Evolutionary conservation across 2,888 invertebrate genomes (phyloP).

Genomic region (Drosophila kuntzei): DNA sequence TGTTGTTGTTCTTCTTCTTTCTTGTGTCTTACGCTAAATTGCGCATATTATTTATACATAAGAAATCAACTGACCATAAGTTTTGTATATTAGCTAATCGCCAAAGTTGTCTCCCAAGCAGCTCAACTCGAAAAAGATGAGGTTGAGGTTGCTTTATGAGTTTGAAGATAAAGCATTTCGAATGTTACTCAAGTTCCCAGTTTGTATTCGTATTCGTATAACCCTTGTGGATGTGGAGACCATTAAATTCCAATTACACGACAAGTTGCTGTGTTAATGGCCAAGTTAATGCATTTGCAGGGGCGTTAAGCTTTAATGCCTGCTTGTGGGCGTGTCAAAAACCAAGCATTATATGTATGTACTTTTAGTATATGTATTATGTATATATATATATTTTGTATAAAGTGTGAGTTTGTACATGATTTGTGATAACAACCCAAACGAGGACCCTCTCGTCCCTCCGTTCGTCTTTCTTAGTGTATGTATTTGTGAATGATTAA

Average conservation of each 20-base stretch:
- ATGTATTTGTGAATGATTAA: conserved; percentile 24
- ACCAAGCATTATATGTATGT: conserved; percentile 49
- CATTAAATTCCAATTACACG: conserved; percentile 79
- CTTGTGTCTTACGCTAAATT: conserved; percentile 70
- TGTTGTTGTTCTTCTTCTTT: conserved; percentile 31
- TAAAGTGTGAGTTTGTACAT: conserved; percentile 57
- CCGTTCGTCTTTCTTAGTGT: not conserved
- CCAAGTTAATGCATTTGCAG: conserved; percentile 74
- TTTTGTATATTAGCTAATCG: conserved; percentile 75
- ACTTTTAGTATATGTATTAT: conserved; percentile 19
- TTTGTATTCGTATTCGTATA: conserved; percentile 6
- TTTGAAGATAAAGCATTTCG: conserved; percentile 36
- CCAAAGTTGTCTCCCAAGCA: not conserved
- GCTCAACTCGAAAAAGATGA: not conserved
- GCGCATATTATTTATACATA: conserved; percentile 75
- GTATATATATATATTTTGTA: conserved; percentile 34
- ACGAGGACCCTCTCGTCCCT: not conserved
- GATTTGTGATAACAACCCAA: conserved; percentile 39
- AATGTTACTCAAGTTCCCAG: conserved; percentile 26
- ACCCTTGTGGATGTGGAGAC: conserved; percentile 43
- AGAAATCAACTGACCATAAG: conserved; percentile 81
- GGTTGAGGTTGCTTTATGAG: too few species aligned
- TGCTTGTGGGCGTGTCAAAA: conserved; percentile 41
- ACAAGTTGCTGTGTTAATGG: conserved; percentile 72
- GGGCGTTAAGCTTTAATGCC: conserved; percentile 38